phyloP scores from a whole-genome alignment of 2,797 vertebrate genomes.

The Falco cherrug region DNA sequence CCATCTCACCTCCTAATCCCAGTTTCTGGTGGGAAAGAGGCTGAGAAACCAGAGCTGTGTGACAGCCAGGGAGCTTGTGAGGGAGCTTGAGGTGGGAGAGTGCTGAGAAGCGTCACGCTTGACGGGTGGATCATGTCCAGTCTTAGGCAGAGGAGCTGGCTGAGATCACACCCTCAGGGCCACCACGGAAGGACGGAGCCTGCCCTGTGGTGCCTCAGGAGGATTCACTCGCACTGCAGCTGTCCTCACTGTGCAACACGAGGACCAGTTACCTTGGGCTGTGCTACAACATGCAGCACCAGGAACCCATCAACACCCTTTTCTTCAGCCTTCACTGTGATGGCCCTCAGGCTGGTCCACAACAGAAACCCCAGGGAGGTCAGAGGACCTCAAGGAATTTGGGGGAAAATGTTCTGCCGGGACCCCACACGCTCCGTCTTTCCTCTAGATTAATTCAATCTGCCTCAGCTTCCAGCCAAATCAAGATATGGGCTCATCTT shows the following conservation, averaged over 20 bases:
- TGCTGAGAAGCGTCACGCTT: accelerated
- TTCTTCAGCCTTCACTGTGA: neutral
- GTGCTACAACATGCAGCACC: neutral
- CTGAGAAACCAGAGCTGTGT: neutral
- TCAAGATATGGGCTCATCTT: slow-evolving; percentile 57
- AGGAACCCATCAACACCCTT: neutral
- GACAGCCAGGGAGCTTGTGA: neutral
- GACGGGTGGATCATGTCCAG: neutral
- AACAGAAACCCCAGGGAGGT: neutral
- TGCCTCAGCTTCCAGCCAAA: slow-evolving; percentile 63
- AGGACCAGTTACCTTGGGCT: neutral
- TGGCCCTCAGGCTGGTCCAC: neutral
- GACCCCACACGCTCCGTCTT: neutral
- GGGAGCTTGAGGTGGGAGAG: neutral
- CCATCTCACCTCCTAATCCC: neutral
- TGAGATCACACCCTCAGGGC: neutral
- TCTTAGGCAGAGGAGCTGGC: neutral
- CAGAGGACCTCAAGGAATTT: neutral
- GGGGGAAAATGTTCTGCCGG: neutral
- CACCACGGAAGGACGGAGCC: neutral
- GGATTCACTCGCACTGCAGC: accelerated
- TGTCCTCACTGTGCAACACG: neutral
- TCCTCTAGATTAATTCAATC: slow-evolving; percentile 55
- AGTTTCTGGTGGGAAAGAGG: neutral
- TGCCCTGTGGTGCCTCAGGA: neutral